These are phyloP conservation scores for Himantopus leucocephalus DNA, from an alignment of 2,113 vertebrate genomes.

Conservation along the genomic window DNA sequence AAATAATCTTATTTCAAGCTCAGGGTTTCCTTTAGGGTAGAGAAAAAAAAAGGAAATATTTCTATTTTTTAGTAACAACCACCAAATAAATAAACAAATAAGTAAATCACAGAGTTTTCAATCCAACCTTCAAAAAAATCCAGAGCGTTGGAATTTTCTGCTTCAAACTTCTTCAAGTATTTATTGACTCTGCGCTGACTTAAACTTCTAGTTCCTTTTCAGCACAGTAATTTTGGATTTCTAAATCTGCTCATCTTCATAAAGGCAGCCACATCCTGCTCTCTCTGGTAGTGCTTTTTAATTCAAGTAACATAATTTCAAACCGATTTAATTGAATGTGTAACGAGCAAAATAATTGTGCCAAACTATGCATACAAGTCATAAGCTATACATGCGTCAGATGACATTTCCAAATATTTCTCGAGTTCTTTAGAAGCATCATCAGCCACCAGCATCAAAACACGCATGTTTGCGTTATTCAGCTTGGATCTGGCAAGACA, in stretches of 20 bases:
- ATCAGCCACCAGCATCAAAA: background rate
- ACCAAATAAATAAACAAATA: background rate
- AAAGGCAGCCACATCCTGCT: background rate
- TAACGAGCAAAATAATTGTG: background rate
- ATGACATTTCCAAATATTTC: background rate
- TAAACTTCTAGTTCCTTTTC: background rate
- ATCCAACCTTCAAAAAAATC: background rate
- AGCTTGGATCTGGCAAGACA: background rate
- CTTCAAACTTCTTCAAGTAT: background rate
- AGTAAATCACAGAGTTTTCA: background rate
- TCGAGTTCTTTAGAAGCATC: background rate
- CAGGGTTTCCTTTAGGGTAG: background rate
- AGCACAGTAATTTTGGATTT: background rate
- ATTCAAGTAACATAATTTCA: background rate
- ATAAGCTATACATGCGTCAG: background rate
- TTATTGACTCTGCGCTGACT: background rate
- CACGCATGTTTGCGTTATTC: background rate
- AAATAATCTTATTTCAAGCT: background rate
- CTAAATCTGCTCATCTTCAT: background rate
- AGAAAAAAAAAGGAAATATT: background rate
- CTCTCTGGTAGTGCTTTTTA: background rate
- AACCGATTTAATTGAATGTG: background rate
- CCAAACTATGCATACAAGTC: background rate
- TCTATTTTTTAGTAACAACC: background rate
- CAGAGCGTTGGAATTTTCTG: background rate